Conservation (phyloP, 2,113 vertebrate genomes). For the Spea bombifrons region DNA sequence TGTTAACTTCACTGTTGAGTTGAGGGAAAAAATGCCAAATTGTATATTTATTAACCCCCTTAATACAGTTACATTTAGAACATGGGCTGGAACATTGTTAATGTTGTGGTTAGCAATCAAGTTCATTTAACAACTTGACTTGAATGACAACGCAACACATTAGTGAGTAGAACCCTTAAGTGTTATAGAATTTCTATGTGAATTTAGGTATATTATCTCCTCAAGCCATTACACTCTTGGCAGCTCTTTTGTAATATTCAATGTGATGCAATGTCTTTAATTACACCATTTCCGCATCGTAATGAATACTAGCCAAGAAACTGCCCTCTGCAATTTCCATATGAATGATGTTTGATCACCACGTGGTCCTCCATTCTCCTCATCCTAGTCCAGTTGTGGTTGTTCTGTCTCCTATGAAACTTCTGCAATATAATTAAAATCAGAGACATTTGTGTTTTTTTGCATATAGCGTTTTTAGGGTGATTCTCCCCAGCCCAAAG, state of each 20-base stretch:
- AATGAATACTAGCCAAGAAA: neutral
- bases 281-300: conserved; percentile 18
- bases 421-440: conserved; percentile 38
- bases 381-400: conserved; percentile 14
- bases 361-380: neutral
- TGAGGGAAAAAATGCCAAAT: too few relatives aligned
- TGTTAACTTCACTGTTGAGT: too few relatives aligned
- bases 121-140: too few relatives aligned
- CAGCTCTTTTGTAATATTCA: neutral
- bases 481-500: neutral
- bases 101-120: too few relatives aligned
- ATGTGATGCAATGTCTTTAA: neutral
- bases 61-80: too few relatives aligned
- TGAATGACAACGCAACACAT: too few relatives aligned
- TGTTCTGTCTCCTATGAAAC: neutral
- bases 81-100: too few relatives aligned
- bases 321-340: neutral
- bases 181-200: too few relatives aligned
- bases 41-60: too few relatives aligned
- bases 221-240: neutral
- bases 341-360: conserved; percentile 7
- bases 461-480: neutral
- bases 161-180: too few relatives aligned
- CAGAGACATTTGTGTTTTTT: conserved; percentile 21
- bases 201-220: too few relatives aligned